Evolutionary conservation across 1,140 invertebrate species (phyloP).

Genomic region (Dreissena rostriformis): DNA sequence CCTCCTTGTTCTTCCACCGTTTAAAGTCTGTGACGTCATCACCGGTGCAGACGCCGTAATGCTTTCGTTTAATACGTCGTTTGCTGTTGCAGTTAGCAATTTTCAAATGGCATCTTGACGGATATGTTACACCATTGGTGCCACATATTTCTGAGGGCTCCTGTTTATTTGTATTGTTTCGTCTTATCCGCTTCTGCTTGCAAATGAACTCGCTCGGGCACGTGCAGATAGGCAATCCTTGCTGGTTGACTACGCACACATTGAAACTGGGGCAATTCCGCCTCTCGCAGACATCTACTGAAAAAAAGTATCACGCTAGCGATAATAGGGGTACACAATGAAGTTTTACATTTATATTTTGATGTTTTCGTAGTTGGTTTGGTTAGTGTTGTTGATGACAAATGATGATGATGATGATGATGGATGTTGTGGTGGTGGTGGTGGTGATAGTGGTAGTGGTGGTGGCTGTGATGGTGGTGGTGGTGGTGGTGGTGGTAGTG

Average conservation of each 20-base stretch:
- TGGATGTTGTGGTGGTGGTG: neutral
- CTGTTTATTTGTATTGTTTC: neutral
- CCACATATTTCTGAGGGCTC: conserved; percentile 61
- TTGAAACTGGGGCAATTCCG: conserved; percentile 71
- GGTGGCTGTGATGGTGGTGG: neutral
- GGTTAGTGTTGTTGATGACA: neutral
- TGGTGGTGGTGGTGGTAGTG: conserved; percentile 6
- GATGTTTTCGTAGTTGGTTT: neutral
- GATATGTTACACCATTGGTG: conserved; percentile 67
- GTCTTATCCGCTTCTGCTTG: conserved; percentile 44
- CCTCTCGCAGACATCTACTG: conserved; percentile 65
- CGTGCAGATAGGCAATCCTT: conserved; percentile 71
- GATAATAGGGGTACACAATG: neutral
- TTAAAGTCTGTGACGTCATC: conserved; percentile 8
- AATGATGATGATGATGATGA: neutral
- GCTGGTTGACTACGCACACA: conserved; percentile 72
- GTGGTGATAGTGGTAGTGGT: neutral
- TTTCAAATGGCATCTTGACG: conserved; percentile 59
- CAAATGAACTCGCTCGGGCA: conserved; percentile 70
- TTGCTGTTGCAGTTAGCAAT: conserved; percentile 43
- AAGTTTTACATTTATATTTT: neutral
- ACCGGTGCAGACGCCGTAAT: conserved; percentile 45
- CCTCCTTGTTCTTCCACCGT: neutral
- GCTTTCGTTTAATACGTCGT: conserved; percentile 43
- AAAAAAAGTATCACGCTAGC: conserved; percentile 34